These are phyloP conservation scores for Bombus sylvicola DNA, from an alignment of 1,140 invertebrate species.

Conservation along the genomic window DNA sequence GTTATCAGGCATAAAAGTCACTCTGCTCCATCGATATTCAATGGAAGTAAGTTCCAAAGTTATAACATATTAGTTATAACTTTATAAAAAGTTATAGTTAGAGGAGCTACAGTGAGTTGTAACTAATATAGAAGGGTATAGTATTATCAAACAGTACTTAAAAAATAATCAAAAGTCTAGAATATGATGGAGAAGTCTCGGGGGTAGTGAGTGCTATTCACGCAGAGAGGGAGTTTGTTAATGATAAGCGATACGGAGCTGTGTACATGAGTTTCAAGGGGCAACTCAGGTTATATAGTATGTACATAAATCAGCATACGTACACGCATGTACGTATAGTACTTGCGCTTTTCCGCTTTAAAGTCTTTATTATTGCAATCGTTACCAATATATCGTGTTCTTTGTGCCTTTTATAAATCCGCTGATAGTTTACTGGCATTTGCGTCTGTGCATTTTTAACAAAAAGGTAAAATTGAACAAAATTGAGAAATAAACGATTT, in stretches of 20 bases:
- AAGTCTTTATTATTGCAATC: neutral
- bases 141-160: neutral
- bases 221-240: neutral
- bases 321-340: neutral
- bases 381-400: neutral
- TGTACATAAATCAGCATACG: slow-evolving; percentile 1
- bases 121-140: neutral
- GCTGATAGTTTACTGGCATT: neutral
- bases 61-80: too few species aligned
- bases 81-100: neutral
- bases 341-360: neutral
- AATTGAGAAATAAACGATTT: neutral
- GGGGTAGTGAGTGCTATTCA: neutral
- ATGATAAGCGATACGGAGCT: slow-evolving; percentile 4
- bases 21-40: too few species aligned
- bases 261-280: neutral
- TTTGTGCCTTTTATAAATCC: neutral
- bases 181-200: neutral
- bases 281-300: neutral
- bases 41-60: too few species aligned
- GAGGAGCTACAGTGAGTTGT: neutral
- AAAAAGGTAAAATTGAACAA: neutral
- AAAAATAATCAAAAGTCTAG: neutral
- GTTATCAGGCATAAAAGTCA: too few species aligned
- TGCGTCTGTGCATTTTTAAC: neutral